Percentiles rank a stretch among this genome's conserved stretches.
Evolutionary conservation across 1,140 invertebrate genomes (phyloP).

Genomic region (Hyles vespertilio): DNA sequence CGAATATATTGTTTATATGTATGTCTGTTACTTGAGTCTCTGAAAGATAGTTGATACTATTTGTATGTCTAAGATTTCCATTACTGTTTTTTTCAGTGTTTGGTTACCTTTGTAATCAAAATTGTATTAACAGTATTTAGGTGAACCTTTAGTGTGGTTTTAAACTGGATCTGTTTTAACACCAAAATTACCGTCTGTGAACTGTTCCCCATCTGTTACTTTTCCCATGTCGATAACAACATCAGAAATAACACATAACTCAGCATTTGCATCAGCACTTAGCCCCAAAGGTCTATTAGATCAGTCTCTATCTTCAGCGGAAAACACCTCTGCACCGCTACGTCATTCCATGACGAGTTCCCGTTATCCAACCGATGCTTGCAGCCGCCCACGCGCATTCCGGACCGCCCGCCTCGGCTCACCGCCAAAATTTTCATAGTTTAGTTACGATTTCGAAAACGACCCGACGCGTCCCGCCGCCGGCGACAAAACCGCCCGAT

Average conservation of each 20-base stretch:
- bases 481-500: constrained; percentile 54
- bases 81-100: too few relatives aligned
- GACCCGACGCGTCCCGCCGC: constrained; percentile 73
- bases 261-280: constrained; percentile 16
- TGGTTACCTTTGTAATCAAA: too few relatives aligned
- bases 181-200: too few relatives aligned
- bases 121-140: too few relatives aligned
- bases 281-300: constrained; percentile 37
- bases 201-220: too few relatives aligned
- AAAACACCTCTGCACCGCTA: constrained; percentile 70
- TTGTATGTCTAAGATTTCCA: too few relatives aligned
- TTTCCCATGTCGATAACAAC: too few relatives aligned
- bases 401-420: constrained; percentile 56
- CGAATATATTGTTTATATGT: too few relatives aligned
- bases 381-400: constrained; percentile 65
- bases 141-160: too few relatives aligned
- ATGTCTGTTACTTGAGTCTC: too few relatives aligned
- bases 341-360: constrained; percentile 51
- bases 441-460: constrained; percentile 75
- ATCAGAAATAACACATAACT: constrained; percentile 6
- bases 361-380: constrained; percentile 56
- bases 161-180: too few relatives aligned
- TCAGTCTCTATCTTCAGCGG: constrained; percentile 67
- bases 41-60: too few relatives aligned
- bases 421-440: constrained; percentile 69